Evolutionary conservation across 2,888 invertebrate genomes (phyloP).

Genomic region (Bugula neritina): DNA sequence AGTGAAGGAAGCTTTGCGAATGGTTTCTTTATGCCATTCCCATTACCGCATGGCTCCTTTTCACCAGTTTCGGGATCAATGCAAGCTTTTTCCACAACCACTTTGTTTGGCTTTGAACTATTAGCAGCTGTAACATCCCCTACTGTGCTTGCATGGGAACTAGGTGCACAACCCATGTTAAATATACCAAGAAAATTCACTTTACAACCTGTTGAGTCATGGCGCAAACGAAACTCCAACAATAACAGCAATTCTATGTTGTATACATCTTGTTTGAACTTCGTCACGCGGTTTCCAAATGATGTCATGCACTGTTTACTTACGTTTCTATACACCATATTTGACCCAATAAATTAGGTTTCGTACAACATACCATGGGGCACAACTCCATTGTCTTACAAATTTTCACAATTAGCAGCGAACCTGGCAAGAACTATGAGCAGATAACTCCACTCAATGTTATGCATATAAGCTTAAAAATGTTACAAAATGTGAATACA

Average conservation of each 20-base stretch:
- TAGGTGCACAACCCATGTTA: slow-evolving; percentile 17
- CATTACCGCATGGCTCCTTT: background rate
- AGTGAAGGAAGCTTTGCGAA: background rate
- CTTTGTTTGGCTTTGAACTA: background rate
- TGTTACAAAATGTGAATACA: too few species aligned
- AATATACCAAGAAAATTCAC: too few species aligned
- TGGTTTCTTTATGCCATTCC: background rate
- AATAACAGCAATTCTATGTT: too few species aligned
- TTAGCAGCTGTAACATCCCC: background rate
- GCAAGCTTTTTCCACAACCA: background rate
- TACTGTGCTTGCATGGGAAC: background rate
- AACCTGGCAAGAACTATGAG: too few species aligned
- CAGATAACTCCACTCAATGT: too few species aligned
- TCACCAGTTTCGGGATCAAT: slow-evolving; percentile 2
- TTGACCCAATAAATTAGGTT: slow-evolving; percentile 26
- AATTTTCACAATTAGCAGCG: too few species aligned
- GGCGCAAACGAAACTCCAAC: too few species aligned
- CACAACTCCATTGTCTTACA: too few species aligned
- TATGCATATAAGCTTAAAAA: too few species aligned
- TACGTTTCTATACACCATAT: slow-evolving; percentile 18
- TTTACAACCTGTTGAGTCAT: too few species aligned
- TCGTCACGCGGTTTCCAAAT: background rate
- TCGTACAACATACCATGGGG: too few species aligned
- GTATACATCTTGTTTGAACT: background rate
- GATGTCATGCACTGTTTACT: background rate